phyloP scores from a whole-genome alignment of 2,797 vertebrate species.

The Siniperca obscura region DNA sequence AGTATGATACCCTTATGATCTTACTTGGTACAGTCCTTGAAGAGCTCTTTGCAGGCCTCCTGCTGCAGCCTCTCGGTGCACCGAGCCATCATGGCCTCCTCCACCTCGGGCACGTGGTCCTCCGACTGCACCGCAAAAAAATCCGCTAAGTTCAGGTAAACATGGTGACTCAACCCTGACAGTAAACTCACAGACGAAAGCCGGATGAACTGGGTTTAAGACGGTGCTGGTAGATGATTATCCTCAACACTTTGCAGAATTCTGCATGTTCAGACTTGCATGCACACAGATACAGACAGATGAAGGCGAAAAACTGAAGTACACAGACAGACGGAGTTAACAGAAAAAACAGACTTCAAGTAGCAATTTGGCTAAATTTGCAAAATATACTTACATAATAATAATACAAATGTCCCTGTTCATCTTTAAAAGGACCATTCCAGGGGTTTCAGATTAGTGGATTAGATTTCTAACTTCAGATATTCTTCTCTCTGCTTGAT shows the following conservation, averaged over 20 bases:
- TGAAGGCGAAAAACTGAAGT: background rate
- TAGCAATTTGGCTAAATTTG: no score
- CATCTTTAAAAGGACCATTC: background rate
- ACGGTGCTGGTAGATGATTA: background rate
- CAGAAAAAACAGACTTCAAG: no score
- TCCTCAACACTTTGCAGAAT: background rate
- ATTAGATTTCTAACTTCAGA: background rate
- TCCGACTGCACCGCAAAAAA: constrained; percentile 85
- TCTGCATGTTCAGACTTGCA: constrained; percentile 48
- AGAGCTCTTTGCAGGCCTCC: constrained; percentile 95
- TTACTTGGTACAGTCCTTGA: constrained; percentile 96
- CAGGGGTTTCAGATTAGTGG: background rate
- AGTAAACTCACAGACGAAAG: background rate
- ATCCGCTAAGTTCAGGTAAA: constrained; percentile 1
- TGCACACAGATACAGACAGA: background rate
- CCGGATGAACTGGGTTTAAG: constrained; percentile 31
- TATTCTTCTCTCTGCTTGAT: background rate
- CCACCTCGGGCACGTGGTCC: constrained; percentile 91
- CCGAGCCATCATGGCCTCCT: constrained; percentile 86
- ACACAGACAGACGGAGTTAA: background rate
- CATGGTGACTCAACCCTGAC: constrained; percentile 18
- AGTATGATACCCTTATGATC: constrained; percentile 36
- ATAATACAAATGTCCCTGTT: background rate
- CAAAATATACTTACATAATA: no score
- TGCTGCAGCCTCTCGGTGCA: constrained; percentile 90